phyloP scores from a whole-genome alignment of 92 coral and sea anemone genomes.

The Epizoanthus ramosus region DNA sequence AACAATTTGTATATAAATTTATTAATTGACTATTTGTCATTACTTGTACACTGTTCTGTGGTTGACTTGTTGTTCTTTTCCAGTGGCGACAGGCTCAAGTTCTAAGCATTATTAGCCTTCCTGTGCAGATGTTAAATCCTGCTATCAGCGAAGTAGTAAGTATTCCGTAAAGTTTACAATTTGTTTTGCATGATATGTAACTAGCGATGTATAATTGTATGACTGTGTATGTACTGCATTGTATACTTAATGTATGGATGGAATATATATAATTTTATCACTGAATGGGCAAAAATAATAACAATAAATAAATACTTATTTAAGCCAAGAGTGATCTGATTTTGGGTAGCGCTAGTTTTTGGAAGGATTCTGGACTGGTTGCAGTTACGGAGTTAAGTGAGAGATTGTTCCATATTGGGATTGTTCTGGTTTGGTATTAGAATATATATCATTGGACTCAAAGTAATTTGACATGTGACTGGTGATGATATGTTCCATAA shows the following conservation, averaged over 20 bases:
- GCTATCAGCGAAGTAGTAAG: slow-evolving; percentile 88
- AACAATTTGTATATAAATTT: neutral
- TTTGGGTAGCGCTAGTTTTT: too few relatives aligned
- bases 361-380: too few relatives aligned
- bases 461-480: too few relatives aligned
- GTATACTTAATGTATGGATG: neutral
- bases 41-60: neutral
- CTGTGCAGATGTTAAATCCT: slow-evolving; percentile 80
- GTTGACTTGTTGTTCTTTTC: slow-evolving; percentile 22
- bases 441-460: too few relatives aligned
- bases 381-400: too few relatives aligned
- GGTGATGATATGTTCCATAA: too few relatives aligned
- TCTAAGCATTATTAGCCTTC: slow-evolving; percentile 88
- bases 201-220: neutral
- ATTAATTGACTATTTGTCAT: neutral
- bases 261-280: neutral
- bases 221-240: neutral
- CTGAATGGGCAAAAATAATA: too few relatives aligned
- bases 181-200: neutral
- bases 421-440: too few relatives aligned
- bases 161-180: neutral
- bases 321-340: too few relatives aligned
- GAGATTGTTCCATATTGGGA: too few relatives aligned
- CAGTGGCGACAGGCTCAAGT: slow-evolving; percentile 97
- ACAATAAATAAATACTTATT: too few relatives aligned